These are phyloP conservation scores for Hydrotaea cyrtoneurina DNA, from an alignment of 2,888 invertebrate genomes.

Conservation along the genomic window DNA sequence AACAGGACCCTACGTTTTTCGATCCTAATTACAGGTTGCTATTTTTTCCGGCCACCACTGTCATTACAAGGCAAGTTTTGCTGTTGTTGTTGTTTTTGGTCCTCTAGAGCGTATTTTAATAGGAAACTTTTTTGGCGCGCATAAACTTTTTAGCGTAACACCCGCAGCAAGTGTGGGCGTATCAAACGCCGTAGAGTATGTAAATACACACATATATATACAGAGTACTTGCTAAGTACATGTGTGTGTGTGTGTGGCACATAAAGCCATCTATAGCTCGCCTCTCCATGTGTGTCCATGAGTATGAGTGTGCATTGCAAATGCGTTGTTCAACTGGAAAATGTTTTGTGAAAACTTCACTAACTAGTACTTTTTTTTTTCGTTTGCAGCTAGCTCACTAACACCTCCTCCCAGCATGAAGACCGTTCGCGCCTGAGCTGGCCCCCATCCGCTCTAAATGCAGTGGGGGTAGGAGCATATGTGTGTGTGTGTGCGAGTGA, in stretches of 20 bases:
- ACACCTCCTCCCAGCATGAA: background rate
- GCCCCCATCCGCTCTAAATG: background rate
- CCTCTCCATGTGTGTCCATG: background rate
- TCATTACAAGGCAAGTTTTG: too few relatives aligned
- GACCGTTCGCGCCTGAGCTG: background rate
- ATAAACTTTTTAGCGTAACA: constrained; percentile 30
- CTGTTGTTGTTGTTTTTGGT: background rate
- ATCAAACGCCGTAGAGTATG: background rate
- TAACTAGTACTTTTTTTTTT: background rate
- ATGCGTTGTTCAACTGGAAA: constrained; percentile 58
- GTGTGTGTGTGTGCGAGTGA: background rate
- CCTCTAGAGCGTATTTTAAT: background rate
- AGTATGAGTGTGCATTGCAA: constrained; percentile 39
- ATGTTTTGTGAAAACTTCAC: constrained; percentile 32
- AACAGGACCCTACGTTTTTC: too few relatives aligned
- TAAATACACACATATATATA: background rate
- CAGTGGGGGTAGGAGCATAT: background rate
- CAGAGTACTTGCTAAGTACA: background rate
- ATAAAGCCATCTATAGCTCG: too few relatives aligned
- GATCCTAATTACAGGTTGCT: too few relatives aligned
- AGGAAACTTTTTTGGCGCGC: background rate
- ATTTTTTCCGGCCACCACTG: too few relatives aligned
- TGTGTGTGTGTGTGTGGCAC: background rate
- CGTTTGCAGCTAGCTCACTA: background rate
- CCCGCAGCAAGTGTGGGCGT: background rate